phyloP scores from a whole-genome alignment of 2,113 vertebrate genomes.

The Phodopus roborovskii region DNA sequence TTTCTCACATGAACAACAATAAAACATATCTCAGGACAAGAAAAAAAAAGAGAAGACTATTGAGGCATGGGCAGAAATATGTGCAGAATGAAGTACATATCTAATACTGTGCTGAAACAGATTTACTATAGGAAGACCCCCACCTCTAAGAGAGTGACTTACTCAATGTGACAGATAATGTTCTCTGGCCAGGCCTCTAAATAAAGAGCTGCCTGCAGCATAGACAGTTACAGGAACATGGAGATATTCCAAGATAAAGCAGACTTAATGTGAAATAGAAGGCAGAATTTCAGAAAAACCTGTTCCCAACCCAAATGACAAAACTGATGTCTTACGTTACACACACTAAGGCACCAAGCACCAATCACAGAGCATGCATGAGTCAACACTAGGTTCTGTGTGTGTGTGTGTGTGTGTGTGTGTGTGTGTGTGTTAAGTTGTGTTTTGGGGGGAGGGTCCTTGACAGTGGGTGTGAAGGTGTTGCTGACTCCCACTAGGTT shows the following conservation, averaged over 20 bases:
- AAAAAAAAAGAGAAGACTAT: not conserved
- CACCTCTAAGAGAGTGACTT: not conserved
- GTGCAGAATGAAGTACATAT: not conserved
- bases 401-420: not conserved
- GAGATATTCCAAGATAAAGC: not conserved
- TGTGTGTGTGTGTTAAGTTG: too few species aligned
- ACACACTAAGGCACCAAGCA: not conserved
- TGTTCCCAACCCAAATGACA: too few species aligned
- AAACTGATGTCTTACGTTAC: not conserved
- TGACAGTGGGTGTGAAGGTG: not conserved
- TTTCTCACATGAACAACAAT: not conserved
- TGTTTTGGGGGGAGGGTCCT: too few species aligned
- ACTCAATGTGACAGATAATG: not conserved
- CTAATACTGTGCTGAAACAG: not conserved
- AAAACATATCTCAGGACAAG: not conserved
- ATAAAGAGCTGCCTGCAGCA: not conserved
- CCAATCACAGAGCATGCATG: not conserved
- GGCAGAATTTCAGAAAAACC: not conserved
- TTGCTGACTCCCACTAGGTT: not conserved
- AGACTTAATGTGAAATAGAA: not conserved
- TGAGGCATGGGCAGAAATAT: not conserved
- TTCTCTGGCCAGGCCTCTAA: not conserved
- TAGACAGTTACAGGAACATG: not conserved
- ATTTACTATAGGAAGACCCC: not conserved
- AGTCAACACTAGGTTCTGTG: not conserved